Conservation (phyloP, 2,797 vertebrate genomes). For the Anisognathus igniventris region DNA sequence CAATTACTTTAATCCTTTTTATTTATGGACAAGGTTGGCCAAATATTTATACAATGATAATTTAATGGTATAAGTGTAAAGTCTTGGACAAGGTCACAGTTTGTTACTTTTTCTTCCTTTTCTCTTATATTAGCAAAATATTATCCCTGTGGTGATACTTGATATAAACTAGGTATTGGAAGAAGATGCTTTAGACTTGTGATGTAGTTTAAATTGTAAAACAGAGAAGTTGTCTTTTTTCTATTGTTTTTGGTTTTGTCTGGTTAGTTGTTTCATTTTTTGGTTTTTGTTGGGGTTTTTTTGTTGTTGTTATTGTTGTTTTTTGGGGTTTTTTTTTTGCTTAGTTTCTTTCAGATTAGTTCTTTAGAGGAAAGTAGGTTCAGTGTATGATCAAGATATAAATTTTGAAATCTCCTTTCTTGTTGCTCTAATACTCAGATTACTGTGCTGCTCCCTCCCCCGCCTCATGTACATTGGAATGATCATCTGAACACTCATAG, state of each 20-base stretch:
- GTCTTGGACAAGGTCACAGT: not conserved
- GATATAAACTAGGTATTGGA: not conserved
- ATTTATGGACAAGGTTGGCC: not conserved
- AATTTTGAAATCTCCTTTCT: not conserved
- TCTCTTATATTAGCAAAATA: not conserved
- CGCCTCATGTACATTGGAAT: not conserved
- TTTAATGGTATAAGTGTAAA: not conserved
- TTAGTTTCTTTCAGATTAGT: not conserved
- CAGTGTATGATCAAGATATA: not conserved
- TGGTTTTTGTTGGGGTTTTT: not conserved
- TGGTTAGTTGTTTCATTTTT: not conserved
- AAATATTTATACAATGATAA: not conserved
- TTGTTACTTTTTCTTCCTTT: not conserved
- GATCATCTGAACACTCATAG: not conserved
- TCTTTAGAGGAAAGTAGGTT: not conserved
- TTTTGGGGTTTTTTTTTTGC: not conserved
- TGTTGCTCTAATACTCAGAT: not conserved
- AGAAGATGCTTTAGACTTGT: not conserved
- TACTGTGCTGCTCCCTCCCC: not conserved
- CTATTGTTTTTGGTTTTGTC: accelerated
- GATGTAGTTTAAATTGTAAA: not conserved
- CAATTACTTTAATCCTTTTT: not conserved
- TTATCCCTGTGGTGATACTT: not conserved
- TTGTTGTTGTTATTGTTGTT: not conserved
- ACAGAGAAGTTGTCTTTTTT: not conserved